A percentile compares a stretch with the other conserved stretches of the same genome.
Evolutionary conservation across 2,113 vertebrate species (phyloP).

Genomic region (Oxygymnocypris stewartii): DNA sequence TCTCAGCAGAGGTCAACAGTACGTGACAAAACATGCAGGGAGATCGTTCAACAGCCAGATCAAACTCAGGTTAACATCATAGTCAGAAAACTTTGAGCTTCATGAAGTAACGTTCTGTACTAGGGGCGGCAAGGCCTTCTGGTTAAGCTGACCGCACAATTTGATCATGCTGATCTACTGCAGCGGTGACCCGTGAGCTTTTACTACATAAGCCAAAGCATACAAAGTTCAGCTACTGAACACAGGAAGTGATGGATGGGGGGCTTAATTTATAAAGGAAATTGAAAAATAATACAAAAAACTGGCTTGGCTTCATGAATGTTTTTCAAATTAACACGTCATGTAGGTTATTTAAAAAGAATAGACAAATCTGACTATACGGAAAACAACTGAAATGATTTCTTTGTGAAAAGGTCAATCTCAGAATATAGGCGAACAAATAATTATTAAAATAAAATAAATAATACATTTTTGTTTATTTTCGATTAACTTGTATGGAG

Average conservation of each 20-base stretch:
- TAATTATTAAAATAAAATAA: neutral
- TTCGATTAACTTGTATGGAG: neutral
- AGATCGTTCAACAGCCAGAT: neutral
- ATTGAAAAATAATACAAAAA: neutral
- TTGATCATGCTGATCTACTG: constrained; percentile 63
- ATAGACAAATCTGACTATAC: neutral
- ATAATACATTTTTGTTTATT: neutral
- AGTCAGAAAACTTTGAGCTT: no score
- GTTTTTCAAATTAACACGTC: constrained; percentile 21
- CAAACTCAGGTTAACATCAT: neutral
- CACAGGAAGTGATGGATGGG: constrained; percentile 17
- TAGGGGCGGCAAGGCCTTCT: neutral
- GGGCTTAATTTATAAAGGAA: neutral
- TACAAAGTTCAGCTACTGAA: constrained; percentile 28
- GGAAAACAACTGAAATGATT: neutral
- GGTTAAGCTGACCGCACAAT: constrained; percentile 56
- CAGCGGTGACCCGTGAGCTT: constrained; percentile 60
- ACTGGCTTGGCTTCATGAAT: neutral
- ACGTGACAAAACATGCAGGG: neutral
- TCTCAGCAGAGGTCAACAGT: neutral
- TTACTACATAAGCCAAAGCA: constrained; percentile 59
- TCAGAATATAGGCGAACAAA: neutral
- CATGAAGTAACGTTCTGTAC: constrained; percentile 31
- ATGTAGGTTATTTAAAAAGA: constrained; percentile 7
- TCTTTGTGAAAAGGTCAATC: neutral